Percentiles rank a stretch among this genome's conserved stretches.
These are phyloP conservation scores for Coturnix japonica DNA, from an alignment of 2,113 vertebrate genomes.

Conservation along the genomic window DNA sequence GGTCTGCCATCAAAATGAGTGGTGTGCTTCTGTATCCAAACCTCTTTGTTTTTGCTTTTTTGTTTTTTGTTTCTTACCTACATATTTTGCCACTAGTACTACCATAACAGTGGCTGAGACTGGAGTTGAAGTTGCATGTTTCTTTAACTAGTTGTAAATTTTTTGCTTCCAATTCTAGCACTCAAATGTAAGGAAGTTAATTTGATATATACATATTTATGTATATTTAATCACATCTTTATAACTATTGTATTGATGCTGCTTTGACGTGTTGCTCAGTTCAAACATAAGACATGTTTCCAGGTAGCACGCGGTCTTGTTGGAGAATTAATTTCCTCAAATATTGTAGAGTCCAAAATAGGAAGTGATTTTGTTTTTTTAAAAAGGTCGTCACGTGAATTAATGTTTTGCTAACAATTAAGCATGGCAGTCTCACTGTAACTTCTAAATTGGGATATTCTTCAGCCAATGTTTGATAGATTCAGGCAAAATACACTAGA, in stretches of 20 bases:
- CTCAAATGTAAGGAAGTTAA: background rate
- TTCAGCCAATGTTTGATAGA: background rate
- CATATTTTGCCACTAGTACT: background rate
- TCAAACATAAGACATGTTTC: background rate
- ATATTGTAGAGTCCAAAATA: background rate
- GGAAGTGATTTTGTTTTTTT: background rate
- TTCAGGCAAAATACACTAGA: background rate
- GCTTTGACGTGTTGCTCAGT: background rate
- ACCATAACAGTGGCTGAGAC: background rate
- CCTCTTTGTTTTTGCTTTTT: accelerated
- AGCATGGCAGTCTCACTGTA: background rate
- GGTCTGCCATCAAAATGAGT: constrained; percentile 69
- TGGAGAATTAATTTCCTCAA: background rate
- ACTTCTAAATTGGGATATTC: background rate
- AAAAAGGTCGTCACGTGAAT: background rate
- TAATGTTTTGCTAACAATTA: background rate
- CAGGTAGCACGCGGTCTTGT: background rate
- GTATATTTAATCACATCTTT: too few relatives aligned
- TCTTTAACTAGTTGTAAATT: background rate
- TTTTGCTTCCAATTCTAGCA: background rate
- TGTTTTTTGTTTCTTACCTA: background rate
- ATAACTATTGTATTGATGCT: background rate
- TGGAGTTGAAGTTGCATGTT: background rate
- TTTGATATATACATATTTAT: background rate
- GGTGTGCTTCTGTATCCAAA: background rate